Evolutionary conservation across 2,888 invertebrate genomes (phyloP), one percentile per base, ranked within the genome.

Genomic region (Epistrophella euchroma): DNA sequence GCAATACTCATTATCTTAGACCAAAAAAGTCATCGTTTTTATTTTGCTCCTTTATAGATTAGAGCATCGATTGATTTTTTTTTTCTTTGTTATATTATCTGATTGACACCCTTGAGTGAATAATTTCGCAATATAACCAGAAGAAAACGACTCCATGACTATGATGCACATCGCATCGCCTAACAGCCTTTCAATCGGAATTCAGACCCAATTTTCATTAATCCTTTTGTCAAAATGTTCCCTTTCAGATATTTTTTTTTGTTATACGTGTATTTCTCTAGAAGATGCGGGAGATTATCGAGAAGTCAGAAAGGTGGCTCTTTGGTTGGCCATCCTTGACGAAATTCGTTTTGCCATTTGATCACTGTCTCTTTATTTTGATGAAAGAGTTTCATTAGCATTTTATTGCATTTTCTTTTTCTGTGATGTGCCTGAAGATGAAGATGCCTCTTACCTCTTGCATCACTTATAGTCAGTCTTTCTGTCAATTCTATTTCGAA

Each of bases 381-480:
- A 86, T 77, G 72, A 70, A 76, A 73, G 76, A 77, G 35, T 81
- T 81, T 81, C 81, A 86, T 86, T 86, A 86, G 85, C 85, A 86
- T 86, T 81, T 86, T 86, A 86, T 86, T 86, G 81, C 85, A 77
- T 86, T 86, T 77, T 70, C 71, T 40, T 22, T 79, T 40, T 52
- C 75, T 66, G 13, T 47, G 55, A 35, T 35, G 19, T 37, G 3
- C 37, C 4, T 13, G 28, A 71, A 50, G 72, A 76, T 13, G 28
- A 71, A 50, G 72, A 76, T 40, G 71, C 28, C 62, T 64, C 17
- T n/a, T n/a, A n/a, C n/a, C n/a, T 3, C 25, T 25, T 25, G 4
- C 25, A 2, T 25, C 25, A 25, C 25, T 25, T 35, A 66, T 52
- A n/a, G n/a, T n/a, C n/a, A 40, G 32, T 68, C 32, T 45, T 43